A percentile compares a stretch with the other conserved stretches of the same genome.
These are phyloP conservation scores for Calidris pygmaea DNA, from an alignment of 2,113 vertebrate species.

Conservation along the genomic window DNA sequence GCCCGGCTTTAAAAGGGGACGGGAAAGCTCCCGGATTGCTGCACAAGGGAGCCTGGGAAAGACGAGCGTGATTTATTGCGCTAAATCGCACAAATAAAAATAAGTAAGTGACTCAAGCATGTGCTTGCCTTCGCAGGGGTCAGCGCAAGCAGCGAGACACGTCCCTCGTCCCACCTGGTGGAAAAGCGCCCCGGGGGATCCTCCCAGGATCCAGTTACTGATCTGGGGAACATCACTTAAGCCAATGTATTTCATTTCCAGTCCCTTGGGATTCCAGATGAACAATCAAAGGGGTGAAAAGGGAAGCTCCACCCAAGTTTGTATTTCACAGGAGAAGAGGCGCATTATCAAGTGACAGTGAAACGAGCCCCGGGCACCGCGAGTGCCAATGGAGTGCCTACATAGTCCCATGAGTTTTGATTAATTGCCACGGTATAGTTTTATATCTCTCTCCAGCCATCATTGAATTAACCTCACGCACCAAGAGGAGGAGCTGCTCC, in stretches of 20 bases:
- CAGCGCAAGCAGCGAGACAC: slow-evolving; percentile 15
- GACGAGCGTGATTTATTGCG: neutral
- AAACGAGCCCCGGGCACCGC: neutral
- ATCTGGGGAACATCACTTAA: slow-evolving; percentile 35
- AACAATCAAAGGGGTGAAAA: slow-evolving; percentile 62
- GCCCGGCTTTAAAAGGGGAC: neutral
- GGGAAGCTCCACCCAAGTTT: slow-evolving; percentile 50
- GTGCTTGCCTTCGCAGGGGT: slow-evolving; percentile 64
- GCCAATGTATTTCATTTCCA: slow-evolving; percentile 21
- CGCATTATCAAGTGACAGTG: neutral
- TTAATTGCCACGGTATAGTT: neutral
- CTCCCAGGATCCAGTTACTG: slow-evolving; percentile 51
- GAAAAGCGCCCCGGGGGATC: slow-evolving; percentile 35
- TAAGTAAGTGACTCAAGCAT: slow-evolving; percentile 48
- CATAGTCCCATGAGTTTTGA: neutral
- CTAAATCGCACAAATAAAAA: slow-evolving; percentile 50
- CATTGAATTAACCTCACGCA: neutral
- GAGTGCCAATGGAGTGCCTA: neutral
- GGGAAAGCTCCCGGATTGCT: neutral
- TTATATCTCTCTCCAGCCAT: neutral
- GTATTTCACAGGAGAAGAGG: neutral
- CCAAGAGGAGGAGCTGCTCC: neutral
- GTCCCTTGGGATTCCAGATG: slow-evolving; percentile 35
- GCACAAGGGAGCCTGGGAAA: neutral
- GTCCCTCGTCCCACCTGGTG: slow-evolving; percentile 59